Conservation (phyloP, 2,797 vertebrate genomes). For the Otolemur crassicaudatus region DNA sequence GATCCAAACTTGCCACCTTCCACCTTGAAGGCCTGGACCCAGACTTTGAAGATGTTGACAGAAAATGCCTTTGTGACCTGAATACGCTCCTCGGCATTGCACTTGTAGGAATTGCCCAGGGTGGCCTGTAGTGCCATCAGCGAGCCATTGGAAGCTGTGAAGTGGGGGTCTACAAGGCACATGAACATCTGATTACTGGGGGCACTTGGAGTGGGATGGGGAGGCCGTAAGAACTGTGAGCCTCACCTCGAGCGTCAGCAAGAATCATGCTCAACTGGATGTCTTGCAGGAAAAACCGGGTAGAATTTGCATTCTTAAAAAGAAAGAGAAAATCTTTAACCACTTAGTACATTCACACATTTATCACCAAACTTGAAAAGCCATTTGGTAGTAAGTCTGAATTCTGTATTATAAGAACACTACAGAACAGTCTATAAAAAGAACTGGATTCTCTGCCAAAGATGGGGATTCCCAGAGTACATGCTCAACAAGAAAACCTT, state of each 20-base stretch:
- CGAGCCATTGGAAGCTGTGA: slow-evolving; percentile 85
- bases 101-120: slow-evolving; percentile 94
- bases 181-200: rapidly evolving
- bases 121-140: slow-evolving; percentile 92
- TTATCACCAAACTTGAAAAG: not conserved
- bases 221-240: rapidly evolving
- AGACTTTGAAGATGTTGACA: slow-evolving; percentile 93
- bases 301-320: slow-evolving; percentile 85
- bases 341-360: not conserved
- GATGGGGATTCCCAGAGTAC: not conserved
- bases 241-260: slow-evolving; percentile 87
- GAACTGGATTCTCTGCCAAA: not conserved
- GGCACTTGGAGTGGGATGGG: rapidly evolving
- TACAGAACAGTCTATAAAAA: too few species aligned
- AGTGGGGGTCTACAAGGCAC: slow-evolving; percentile 73
- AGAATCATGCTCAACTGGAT: slow-evolving; percentile 81
- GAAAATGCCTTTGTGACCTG: slow-evolving; percentile 85
- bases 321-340: not conserved
- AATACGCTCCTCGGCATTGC: slow-evolving; percentile 91
- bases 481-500: not conserved
- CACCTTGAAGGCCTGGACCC: slow-evolving; percentile 95
- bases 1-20: slow-evolving; percentile 91
- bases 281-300: slow-evolving; percentile 85
- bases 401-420: not conserved
- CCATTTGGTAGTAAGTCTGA: rapidly evolving